Evolutionary conservation across 2,797 vertebrate species (phyloP), one percentile per base, ranked within the genome.

Genomic region (Pseudochirops corinnae): DNA sequence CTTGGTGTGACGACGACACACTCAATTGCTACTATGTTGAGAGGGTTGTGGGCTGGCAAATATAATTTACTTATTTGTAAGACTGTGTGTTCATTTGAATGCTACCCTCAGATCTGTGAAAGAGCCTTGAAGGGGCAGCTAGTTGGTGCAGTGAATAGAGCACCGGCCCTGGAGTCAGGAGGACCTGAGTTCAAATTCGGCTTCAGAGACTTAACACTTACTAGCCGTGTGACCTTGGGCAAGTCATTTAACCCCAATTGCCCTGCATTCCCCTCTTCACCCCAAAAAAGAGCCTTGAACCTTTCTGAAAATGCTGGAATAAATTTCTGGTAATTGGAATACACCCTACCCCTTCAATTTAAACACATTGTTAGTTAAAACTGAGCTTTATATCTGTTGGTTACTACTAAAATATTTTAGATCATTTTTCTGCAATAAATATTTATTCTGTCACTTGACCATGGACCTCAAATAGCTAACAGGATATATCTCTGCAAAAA

Each of bases 41-140:
- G 24, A 46, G 12, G 0, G 31, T 31, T 4, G 1, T 5, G 31
- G 5, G 18, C 10, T 28, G 62, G 18, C n/a, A 46, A 82, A 82
- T 92, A 50, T 31, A 50, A 74, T 91, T 29, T 67, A 56, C 39
- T 13, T 90, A 10, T 57, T 39, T 56, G 9, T 90, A 90, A 95
- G 91, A 56, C 55, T 33, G 3, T 93, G 50, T 3, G 16, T 96
- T 91, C 33, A 46, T n/a, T 91, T 18, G 10, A 31, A 29, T 93
- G 90, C 56, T 62, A 29, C 56, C 31, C 18, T 96, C 18, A 62
- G 53, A 58, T 18, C 91, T 90, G 52, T 55, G 58, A 56, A 96
- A 91, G 53, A 55, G 56, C 46, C 93, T 90, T 57, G 82, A 14
- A 95, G 52, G 52, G 52, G 52, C 52, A 52, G 52, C 52, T 52